These are phyloP conservation scores for Cossypha caffra DNA, from an alignment of 2,797 vertebrate species.

Conservation along the genomic window DNA sequence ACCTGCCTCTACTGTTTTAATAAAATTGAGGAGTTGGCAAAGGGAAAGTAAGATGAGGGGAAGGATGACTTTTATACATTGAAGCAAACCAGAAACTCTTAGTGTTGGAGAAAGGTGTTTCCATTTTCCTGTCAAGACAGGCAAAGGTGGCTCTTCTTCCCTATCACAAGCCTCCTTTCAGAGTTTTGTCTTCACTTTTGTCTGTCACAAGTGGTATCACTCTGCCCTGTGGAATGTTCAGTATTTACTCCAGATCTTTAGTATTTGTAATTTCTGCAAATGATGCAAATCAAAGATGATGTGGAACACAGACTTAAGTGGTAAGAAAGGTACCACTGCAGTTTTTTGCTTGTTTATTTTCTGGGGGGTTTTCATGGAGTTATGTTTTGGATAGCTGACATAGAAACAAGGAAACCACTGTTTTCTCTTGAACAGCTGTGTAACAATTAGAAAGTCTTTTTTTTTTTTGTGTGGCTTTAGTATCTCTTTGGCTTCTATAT, in stretches of 20 bases:
- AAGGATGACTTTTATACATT: not conserved
- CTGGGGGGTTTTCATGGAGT: not conserved
- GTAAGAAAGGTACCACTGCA: not conserved
- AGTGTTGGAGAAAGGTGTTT: not conserved
- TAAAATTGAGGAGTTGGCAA: not conserved
- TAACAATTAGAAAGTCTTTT: not conserved
- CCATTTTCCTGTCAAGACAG: not conserved
- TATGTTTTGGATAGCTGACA: not conserved
- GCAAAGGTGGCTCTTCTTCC: not conserved
- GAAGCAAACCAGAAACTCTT: not conserved
- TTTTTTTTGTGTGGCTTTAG: not conserved
- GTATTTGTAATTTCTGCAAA: not conserved
- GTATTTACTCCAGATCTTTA: not conserved
- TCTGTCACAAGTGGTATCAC: not conserved
- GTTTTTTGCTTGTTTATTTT: not conserved
- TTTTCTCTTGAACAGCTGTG: not conserved
- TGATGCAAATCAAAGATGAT: not conserved
- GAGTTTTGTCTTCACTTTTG: not conserved
- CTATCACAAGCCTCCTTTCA: not conserved
- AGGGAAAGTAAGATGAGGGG: not conserved
- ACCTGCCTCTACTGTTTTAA: not conserved
- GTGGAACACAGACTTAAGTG: not conserved
- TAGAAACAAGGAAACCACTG: not conserved
- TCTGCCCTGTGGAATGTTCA: not conserved
- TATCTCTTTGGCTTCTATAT: not conserved